phyloP scores from a whole-genome alignment of 2,797 vertebrate genomes.

The Macropodus opercularis region DNA sequence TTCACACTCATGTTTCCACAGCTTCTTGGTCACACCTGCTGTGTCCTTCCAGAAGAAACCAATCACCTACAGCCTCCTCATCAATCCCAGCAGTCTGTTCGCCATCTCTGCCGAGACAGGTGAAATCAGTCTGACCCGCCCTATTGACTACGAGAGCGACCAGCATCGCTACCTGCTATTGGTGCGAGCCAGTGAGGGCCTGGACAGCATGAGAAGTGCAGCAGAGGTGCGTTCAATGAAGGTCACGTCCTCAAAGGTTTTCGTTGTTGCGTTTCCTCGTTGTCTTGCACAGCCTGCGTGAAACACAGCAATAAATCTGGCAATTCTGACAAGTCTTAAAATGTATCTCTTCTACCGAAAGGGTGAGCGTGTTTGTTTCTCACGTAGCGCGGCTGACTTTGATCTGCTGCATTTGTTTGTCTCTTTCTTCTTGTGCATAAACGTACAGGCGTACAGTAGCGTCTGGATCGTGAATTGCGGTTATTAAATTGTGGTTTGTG shows the following conservation, averaged over 20 bases:
- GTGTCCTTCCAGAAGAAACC: slow-evolving; percentile 88
- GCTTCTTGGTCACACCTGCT: slow-evolving; percentile 86
- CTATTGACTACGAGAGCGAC: slow-evolving; percentile 87
- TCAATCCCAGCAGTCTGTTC: slow-evolving; percentile 89
- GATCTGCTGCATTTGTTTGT: slow-evolving; percentile 6
- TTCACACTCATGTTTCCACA: slow-evolving; percentile 66
- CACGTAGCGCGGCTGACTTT: slow-evolving; percentile 3
- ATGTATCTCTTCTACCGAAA: neutral
- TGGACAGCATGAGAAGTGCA: slow-evolving; percentile 82
- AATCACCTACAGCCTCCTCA: slow-evolving; percentile 87
- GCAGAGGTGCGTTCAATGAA: slow-evolving; percentile 80
- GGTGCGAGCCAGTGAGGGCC: slow-evolving; percentile 84
- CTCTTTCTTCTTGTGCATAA: neutral
- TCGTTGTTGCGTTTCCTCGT: slow-evolving; percentile 12
- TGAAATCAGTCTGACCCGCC: slow-evolving; percentile 83
- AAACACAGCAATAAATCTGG: neutral
- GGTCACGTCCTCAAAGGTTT: slow-evolving; percentile 3
- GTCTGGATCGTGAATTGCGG: too few species aligned
- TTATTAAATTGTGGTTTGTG: neutral
- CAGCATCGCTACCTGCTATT: slow-evolving; percentile 86
- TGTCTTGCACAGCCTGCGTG: neutral
- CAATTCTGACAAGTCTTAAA: slow-evolving; percentile 14
- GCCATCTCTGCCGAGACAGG: slow-evolving; percentile 81
- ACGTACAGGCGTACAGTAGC: neutral
- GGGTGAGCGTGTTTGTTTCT: neutral